A percentile compares a stretch with the other conserved stretches of the same genome.
phyloP scores from a whole-genome alignment of 2,797 vertebrate genomes.

The Brachyalestes nurse region DNA sequence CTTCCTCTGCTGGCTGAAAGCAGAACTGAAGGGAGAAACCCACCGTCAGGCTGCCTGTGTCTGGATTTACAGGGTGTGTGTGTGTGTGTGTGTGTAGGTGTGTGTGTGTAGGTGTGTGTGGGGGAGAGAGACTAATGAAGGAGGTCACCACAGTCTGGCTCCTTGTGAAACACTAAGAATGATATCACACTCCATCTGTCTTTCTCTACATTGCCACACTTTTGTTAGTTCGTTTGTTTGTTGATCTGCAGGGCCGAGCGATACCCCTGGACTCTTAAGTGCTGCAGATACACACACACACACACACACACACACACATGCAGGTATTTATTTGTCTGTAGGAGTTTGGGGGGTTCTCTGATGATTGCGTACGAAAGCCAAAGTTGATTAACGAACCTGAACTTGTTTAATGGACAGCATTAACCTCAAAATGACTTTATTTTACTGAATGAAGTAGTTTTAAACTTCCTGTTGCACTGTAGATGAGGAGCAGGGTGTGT shows the following conservation, averaged over 20 bases:
- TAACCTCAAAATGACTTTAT: conserved; percentile 84
- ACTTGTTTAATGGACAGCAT: conserved; percentile 72
- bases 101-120: not conserved
- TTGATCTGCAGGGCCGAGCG: not conserved
- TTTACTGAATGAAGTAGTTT: conserved; percentile 88
- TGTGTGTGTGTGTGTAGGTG: not conserved
- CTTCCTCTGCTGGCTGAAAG: conserved; percentile 22
- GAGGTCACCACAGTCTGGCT: not conserved
- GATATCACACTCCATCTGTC: conserved; percentile 34
- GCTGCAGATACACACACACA: not conserved
- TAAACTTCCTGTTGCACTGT: conserved; percentile 83
- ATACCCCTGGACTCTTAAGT: not conserved
- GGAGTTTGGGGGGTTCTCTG: conserved; percentile 77
- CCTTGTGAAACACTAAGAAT: conserved; percentile 6
- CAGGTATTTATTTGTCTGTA: conserved; percentile 87
- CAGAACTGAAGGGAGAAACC: not conserved
- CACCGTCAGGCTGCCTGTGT: conserved; percentile 14
- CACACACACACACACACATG: not conserved
- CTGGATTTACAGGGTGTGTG: conserved; percentile 9
- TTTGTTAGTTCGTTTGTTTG: not conserved
- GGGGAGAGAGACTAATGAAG: not conserved
- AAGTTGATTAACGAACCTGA: conserved; percentile 87
- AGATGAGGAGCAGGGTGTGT: conserved; percentile 81
- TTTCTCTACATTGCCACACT: not conserved
- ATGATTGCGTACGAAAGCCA: conserved; percentile 82